A percentile compares a stretch with the other conserved stretches of the same genome.
phyloP scores from a whole-genome alignment of 1,140 invertebrate genomes.

The Antheraea mylitta region DNA sequence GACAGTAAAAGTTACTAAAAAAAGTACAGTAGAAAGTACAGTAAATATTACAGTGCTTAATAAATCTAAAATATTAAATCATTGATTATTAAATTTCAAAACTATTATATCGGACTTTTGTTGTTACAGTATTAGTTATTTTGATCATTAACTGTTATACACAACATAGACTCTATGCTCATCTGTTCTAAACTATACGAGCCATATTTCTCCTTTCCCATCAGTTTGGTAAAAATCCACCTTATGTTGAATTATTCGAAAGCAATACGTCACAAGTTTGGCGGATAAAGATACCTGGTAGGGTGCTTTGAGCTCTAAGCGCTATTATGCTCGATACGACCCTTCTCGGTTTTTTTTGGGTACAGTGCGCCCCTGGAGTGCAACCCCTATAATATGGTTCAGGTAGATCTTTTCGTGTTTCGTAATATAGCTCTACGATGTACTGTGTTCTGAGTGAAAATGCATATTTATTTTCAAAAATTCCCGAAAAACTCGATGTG shows the following conservation, averaged over 20 bases:
- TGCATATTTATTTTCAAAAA: constrained; percentile 31
- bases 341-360: constrained; percentile 72
- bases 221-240: too few relatives aligned
- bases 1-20: too few relatives aligned
- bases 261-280: constrained; percentile 20
- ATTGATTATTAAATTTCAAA: too few relatives aligned
- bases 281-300: constrained; percentile 49
- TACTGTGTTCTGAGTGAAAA: constrained; percentile 34
- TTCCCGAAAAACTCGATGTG: neutral
- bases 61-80: too few relatives aligned
- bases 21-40: too few relatives aligned
- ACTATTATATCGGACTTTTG: too few relatives aligned
- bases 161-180: too few relatives aligned
- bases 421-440: constrained; percentile 48
- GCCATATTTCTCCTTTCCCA: neutral
- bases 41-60: too few relatives aligned
- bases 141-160: too few relatives aligned
- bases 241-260: neutral
- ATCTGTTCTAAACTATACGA: too few relatives aligned
- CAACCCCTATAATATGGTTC: constrained; percentile 51
- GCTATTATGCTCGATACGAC: constrained; percentile 58
- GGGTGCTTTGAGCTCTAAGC: constrained; percentile 32
- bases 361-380: constrained; percentile 57
- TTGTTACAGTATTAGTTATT: too few relatives aligned
- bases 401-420: constrained; percentile 58